Percentiles rank a stretch among this genome's conserved stretches.
These are phyloP conservation scores for Charadrius vociferus DNA, from an alignment of 2,113 vertebrate species.

Conservation along the genomic window DNA sequence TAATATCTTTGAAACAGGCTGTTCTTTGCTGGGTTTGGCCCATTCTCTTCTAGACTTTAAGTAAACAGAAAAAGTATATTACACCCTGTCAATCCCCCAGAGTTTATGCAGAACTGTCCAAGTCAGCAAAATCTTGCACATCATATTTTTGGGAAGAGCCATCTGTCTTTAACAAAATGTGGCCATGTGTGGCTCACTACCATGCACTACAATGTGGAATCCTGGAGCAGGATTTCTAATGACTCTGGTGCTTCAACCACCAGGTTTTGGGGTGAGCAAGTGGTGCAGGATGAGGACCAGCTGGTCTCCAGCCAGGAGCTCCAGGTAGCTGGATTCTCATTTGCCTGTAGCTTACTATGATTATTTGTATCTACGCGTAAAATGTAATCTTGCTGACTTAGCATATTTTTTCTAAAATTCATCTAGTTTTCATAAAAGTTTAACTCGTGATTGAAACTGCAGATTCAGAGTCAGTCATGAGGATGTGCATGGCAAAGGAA, in stretches of 20 bases:
- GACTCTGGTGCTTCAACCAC: background rate
- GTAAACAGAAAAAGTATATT: conserved; percentile 67
- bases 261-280: background rate
- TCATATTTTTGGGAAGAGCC: conserved; percentile 66
- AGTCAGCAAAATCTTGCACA: conserved; percentile 55
- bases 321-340: background rate
- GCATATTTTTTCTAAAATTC: background rate
- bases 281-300: background rate
- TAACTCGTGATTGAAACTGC: background rate
- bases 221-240: background rate
- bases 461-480: background rate
- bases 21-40: conserved; percentile 43
- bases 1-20: conserved; percentile 58
- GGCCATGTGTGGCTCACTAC: conserved; percentile 40
- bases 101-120: conserved; percentile 65
- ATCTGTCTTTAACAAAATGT: conserved; percentile 60
- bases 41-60: conserved; percentile 65
- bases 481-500: background rate
- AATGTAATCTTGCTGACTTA: background rate
- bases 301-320: background rate
- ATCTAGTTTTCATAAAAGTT: background rate
- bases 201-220: conserved; percentile 9
- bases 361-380: background rate
- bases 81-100: conserved; percentile 64
- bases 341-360: background rate